Conservation (phyloP, 1,140 invertebrate genomes). For the honey bee (Apis mellifera) region Amel_HAv3.1 CM009943.2:3520001-3520500, state of each 20-base stretch:
- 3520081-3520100: too few species aligned
- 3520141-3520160: not conserved
- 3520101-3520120: not conserved
- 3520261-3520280: not conserved
- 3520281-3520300: not conserved
- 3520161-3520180: constrained; percentile 8
- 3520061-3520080: not conserved
- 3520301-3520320: not conserved
- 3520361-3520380: not conserved
- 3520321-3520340: too few species aligned
- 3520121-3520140: not conserved
- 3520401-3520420: not conserved
- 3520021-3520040: constrained; percentile 34
- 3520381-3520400: too few species aligned
- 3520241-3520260: not conserved
- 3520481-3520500: constrained; percentile 3
- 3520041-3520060: constrained; percentile 22
- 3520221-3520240: not conserved
- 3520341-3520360: not conserved
- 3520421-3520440: not conserved
- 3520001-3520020: constrained; percentile 34
- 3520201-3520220: not conserved
- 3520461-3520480: constrained; percentile 3
- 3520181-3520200: not conserved
- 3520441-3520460: constrained; percentile 6